phyloP scores from a whole-genome alignment of 2,113 vertebrate genomes.

The Polyodon spathula region DNA sequence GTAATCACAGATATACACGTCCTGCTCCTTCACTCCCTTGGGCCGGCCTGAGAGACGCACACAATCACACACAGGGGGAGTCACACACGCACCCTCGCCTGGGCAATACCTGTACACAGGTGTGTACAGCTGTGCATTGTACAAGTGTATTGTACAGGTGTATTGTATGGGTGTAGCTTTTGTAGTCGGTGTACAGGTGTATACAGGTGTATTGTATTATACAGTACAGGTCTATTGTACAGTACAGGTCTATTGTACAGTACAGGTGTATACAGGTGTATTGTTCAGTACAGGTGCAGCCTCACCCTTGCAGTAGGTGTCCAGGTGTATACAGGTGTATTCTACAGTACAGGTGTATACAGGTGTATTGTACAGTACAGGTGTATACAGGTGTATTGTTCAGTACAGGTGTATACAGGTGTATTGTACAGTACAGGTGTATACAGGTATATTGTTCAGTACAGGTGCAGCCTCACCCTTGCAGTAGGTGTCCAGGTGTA shows the following conservation, averaged over 20 bases:
- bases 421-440: not conserved
- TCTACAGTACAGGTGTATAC: too few relatives aligned
- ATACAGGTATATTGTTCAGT: too few relatives aligned
- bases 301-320: constrained; percentile 10
- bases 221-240: too few relatives aligned
- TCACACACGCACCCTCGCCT: too few relatives aligned
- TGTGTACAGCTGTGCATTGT: too few relatives aligned
- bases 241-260: too few relatives aligned
- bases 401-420: not conserved
- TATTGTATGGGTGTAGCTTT: not conserved
- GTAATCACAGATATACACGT: constrained; percentile 97
- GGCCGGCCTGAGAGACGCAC: constrained; percentile 67
- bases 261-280: too few relatives aligned
- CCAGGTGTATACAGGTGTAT: not conserved
- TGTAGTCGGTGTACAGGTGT: constrained; percentile 1
- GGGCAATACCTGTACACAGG: too few relatives aligned
- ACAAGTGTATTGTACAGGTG: too few relatives aligned
- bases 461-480: not conserved
- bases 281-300: not conserved
- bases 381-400: too few relatives aligned
- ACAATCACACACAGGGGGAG: not conserved
- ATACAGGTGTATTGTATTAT: not conserved
- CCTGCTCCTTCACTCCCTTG: constrained; percentile 87
- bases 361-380: too few relatives aligned
- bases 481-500: constrained; percentile 4